Percentiles rank a stretch among this genome's conserved stretches.
phyloP scores from a whole-genome alignment of 1,140 invertebrate species.

The Heliconius hewitsoni region DNA sequence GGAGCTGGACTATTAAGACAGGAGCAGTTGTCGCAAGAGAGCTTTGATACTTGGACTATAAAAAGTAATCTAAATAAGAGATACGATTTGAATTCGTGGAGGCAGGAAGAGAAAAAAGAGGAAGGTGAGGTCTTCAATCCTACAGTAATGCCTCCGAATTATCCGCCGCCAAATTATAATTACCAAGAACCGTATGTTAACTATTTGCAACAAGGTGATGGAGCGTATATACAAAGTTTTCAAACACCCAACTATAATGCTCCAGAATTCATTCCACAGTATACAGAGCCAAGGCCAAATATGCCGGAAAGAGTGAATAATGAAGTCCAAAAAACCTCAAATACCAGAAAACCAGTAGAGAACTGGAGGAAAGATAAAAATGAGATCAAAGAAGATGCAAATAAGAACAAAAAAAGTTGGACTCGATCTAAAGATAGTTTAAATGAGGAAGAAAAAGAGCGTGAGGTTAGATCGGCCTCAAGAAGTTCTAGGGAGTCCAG shows the following conservation, averaged over 20 bases:
- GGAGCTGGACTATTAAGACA: slow-evolving; percentile 66
- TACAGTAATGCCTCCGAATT: slow-evolving; percentile 58
- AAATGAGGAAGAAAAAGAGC: slow-evolving; percentile 57
- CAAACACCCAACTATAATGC: slow-evolving; percentile 50
- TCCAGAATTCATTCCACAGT: slow-evolving; percentile 52
- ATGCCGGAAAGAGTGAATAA: slow-evolving; percentile 59
- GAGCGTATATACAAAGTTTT: slow-evolving; percentile 64
- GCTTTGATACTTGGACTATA: slow-evolving; percentile 61
- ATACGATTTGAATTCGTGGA: slow-evolving; percentile 73
- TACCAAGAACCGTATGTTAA: slow-evolving; percentile 62
- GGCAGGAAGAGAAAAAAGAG: slow-evolving; percentile 66
- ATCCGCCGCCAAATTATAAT: slow-evolving; percentile 56
- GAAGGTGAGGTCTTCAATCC: slow-evolving; percentile 61
- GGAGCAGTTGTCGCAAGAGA: slow-evolving; percentile 63
- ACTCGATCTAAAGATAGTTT: slow-evolving; percentile 65
- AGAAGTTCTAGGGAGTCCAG: slow-evolving; percentile 50
- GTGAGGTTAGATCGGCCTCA: slow-evolving; percentile 47
- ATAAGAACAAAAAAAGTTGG: slow-evolving; percentile 63
- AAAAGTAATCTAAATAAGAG: slow-evolving; percentile 63
- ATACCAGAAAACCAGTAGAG: slow-evolving; percentile 52
- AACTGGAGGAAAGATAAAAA: slow-evolving; percentile 69
- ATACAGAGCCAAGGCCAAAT: slow-evolving; percentile 39
- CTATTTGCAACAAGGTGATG: slow-evolving; percentile 72
- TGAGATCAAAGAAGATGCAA: slow-evolving; percentile 59
- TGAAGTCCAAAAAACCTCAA: slow-evolving; percentile 61